A percentile compares a stretch with the other conserved stretches of the same genome.
These are phyloP conservation scores for human DNA, from an alignment of 2,113 vertebrate genomes.

Conservation along the genomic window DNA sequence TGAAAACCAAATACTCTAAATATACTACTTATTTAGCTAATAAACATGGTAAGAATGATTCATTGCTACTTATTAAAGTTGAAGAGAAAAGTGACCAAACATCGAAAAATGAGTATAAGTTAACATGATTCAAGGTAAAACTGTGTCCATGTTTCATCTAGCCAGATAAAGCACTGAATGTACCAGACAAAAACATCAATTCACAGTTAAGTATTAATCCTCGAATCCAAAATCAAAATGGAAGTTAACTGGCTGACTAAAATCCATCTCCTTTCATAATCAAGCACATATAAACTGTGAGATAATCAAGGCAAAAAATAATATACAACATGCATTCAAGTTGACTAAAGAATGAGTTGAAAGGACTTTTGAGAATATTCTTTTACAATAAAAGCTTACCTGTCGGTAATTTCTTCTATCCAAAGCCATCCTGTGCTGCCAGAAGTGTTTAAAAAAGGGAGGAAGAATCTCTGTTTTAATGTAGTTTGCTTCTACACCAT, in stretches of 20 bases:
- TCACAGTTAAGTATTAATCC: background rate
- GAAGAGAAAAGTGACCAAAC: background rate
- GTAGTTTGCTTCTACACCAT: conserved; percentile 99
- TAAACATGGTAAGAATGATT: background rate
- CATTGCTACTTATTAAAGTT: background rate
- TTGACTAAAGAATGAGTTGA: background rate
- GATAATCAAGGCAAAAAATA: background rate
- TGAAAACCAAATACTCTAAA: background rate
- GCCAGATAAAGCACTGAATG: background rate
- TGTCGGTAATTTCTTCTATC: conserved; percentile 99
- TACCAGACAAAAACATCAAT: background rate
- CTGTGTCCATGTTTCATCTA: background rate
- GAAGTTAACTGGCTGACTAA: background rate
- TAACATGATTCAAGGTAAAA: background rate
- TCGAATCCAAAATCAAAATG: conserved; percentile 32
- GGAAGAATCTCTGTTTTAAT: conserved; percentile 99
- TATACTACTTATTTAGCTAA: background rate
- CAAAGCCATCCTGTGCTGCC: conserved; percentile 99
- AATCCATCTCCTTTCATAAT: conserved; percentile 3
- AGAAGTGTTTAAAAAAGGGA: conserved; percentile 99
- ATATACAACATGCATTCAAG: background rate
- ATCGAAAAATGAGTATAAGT: background rate
- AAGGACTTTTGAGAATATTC: background rate
- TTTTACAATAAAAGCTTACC: conserved; percentile 80
- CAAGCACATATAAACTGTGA: background rate